phyloP scores from a whole-genome alignment of 1,140 invertebrate species.

The Drosophila subobscura region DNA sequence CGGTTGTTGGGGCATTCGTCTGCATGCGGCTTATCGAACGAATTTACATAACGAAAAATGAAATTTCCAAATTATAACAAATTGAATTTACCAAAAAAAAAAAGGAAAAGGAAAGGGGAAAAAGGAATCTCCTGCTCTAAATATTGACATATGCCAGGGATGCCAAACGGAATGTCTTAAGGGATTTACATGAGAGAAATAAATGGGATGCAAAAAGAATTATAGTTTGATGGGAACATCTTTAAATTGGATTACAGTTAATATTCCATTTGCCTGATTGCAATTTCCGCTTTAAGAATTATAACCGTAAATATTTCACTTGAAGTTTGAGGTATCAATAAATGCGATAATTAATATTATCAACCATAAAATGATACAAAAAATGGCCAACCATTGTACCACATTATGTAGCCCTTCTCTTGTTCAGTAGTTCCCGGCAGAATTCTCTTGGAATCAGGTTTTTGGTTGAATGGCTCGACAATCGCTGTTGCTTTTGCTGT shows the following conservation, averaged over 20 bases:
- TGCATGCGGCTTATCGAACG: conserved; percentile 57
- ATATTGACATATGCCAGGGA: conserved; percentile 51
- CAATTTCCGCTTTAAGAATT: too few relatives aligned
- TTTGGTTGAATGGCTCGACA: not conserved
- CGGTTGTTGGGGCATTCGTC: conserved; percentile 18
- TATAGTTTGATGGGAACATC: too few relatives aligned
- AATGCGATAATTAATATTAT: too few relatives aligned
- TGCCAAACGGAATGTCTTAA: conserved; percentile 9
- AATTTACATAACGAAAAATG: conserved; percentile 77
- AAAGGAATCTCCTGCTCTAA: conserved; percentile 9
- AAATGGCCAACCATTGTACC: too few relatives aligned
- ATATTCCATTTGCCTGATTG: too few relatives aligned
- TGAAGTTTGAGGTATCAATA: too few relatives aligned
- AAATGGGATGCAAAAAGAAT: too few relatives aligned
- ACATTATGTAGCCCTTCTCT: not conserved
- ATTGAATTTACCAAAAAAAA: conserved; percentile 63
- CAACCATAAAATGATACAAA: too few relatives aligned
- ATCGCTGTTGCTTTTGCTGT: not conserved
- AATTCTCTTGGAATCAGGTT: too few relatives aligned
- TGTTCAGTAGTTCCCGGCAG: conserved; percentile 15
- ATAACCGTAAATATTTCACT: too few relatives aligned
- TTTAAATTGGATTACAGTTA: too few relatives aligned
- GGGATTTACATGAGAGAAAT: conserved; percentile 15
- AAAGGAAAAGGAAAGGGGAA: not conserved
- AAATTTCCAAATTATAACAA: conserved; percentile 81